phyloP scores from a whole-genome alignment of 2,888 invertebrate species.

The Ormyrus thymus region DNA sequence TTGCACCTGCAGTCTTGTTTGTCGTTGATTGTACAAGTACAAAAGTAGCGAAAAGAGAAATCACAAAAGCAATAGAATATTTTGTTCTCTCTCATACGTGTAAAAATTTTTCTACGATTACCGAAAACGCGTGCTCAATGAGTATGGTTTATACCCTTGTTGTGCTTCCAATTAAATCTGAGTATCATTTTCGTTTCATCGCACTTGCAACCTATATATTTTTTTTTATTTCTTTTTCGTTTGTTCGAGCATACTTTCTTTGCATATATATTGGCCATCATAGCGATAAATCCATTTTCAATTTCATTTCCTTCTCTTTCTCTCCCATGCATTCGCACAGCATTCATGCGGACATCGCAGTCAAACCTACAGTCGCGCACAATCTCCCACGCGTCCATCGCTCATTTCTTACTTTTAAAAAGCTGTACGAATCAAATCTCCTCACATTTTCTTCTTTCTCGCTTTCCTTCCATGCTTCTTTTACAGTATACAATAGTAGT shows the following conservation, averaged over 20 bases:
- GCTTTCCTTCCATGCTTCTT: constrained; percentile 52
- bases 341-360: constrained; percentile 51
- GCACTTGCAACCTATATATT: constrained; percentile 34
- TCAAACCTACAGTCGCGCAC: constrained; percentile 49
- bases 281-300: constrained; percentile 27
- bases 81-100: constrained; percentile 39
- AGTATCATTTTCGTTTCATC: constrained; percentile 45
- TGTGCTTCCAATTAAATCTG: constrained; percentile 47
- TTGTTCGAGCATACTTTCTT: constrained; percentile 53
- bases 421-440: constrained; percentile 49
- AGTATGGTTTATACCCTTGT: constrained; percentile 44
- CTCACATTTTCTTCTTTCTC: constrained; percentile 57
- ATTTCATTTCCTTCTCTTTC: constrained; percentile 34
- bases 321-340: constrained; percentile 28
- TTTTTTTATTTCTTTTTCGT: constrained; percentile 41
- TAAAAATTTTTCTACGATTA: constrained; percentile 37
- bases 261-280: constrained; percentile 32
- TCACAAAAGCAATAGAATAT: constrained; percentile 46
- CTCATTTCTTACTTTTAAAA: constrained; percentile 38
- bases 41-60: constrained; percentile 53
- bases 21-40: constrained; percentile 53
- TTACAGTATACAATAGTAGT: constrained; percentile 65
- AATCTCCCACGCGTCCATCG: constrained; percentile 51
- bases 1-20: constrained; percentile 57
- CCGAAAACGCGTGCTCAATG: constrained; percentile 45